Evolutionary conservation across 2,113 vertebrate species (phyloP), one percentile per base, ranked within the genome.

Genomic region (Rallus limicola): DNA sequence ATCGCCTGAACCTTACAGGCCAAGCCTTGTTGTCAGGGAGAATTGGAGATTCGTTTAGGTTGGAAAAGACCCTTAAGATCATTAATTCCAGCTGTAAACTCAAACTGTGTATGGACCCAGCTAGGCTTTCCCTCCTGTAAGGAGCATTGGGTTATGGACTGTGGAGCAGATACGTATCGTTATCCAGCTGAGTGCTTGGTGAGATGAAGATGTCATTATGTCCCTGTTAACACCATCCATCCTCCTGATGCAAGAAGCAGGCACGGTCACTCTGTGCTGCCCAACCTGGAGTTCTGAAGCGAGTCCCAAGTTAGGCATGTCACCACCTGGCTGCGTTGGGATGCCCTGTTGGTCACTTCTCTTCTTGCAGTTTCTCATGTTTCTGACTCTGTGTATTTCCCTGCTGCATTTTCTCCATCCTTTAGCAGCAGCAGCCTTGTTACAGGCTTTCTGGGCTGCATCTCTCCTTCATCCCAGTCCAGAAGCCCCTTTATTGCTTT

Each of bases 181-280:
- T 23, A 50, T 70, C 23, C 55, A 70, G 65, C 44, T 60, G 67
- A 60, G 18, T 40, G 70, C 34, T 4, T 38, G 21, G 55, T 52
- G 80, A 84, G 53, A 44, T 13, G 46, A 20, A 63, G 81, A 10
- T 31, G 58, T 16, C 1, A 1, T 44, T 53, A 53, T 11, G 29
- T 29, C 29, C 34, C 9, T 31, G 17, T 59, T 53, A 26, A 83
- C 44, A 42, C 69, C 65, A 21, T 59, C 53, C 68, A 36, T 25
- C 48, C 25, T 44, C 38, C 50, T 1, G 1, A 33, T 38, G 59
- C n/a, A 55, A 70, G 48, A 34, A 70, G 38, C 42, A 26, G 74
- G 26, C 64, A 53, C 1, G 0, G 46, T 21, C 1, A 1, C n/a
- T 36, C 48, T 26, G 23, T 1, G 5, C 46, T 23, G 29, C 68